Evolutionary conservation across 2,888 invertebrate genomes (phyloP), one percentile per base, ranked within the genome.

Genomic region (Apomyelois bistriatella): DNA sequence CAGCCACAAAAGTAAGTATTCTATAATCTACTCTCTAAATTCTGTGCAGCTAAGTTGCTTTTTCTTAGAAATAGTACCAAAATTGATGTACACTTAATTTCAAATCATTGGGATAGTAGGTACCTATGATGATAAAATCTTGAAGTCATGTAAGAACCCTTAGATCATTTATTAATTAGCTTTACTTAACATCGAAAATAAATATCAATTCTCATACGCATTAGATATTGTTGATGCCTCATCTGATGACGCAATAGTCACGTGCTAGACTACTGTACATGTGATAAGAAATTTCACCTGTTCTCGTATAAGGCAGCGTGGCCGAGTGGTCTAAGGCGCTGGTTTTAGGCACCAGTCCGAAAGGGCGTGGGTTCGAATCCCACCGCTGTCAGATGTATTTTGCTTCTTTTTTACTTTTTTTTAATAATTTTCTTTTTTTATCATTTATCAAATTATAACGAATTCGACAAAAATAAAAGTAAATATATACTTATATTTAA

Each of bases 311-410:
- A 75, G 91, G 91, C 91, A 92, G 92, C 92, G 92, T 93, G 92
- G 93, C 93, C 92, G 92, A 93, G 92, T 91, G 92, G 92, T 92
- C 92, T 92, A 93, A 93, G 91, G 91, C 92, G 88, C 85, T 85
- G 86, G 90, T 88, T 91, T 91, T 90, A 92, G 92, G 92, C 92
- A 92, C 92, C 92, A 92, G 92, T 92, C 92, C 92, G 92, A 91
- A 92, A 92, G 92, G 92, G 92, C 93, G 92, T 92, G 93, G 93
- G 92, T 93, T 93, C 93, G 93, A 93, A 93, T 93, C 93, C 93
- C 93, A 93, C 92, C 92, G 90, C 90, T 91, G 90, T 90, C 90
- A 90, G 38, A 80, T 46, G 0, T 43, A 67, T 78, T 85, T 84
- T 74, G 13, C 12, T 7, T 13, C 6, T 4, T 37, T 12, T 12